phyloP scores from a whole-genome alignment of 2,888 invertebrate species.

The Busseola fusca region DNA sequence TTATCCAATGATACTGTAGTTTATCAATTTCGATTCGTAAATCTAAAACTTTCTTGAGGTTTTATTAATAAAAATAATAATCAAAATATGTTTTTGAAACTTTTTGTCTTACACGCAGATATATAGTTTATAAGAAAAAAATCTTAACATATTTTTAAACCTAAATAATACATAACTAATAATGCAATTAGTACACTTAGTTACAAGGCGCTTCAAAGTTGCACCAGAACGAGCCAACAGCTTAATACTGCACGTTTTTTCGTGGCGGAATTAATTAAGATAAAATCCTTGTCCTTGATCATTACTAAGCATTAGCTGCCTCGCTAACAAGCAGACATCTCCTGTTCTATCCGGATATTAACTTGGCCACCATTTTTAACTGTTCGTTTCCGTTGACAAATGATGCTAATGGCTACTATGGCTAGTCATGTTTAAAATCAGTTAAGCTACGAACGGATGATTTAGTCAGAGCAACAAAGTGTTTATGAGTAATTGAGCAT shows the following conservation, averaged over 20 bases:
- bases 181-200: background rate
- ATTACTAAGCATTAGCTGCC: constrained; percentile 40
- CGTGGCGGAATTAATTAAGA: constrained; percentile 52
- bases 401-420: constrained; percentile 14
- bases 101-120: background rate
- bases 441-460: background rate
- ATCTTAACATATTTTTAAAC: background rate
- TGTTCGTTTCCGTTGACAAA: constrained; percentile 36
- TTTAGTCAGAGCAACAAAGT: background rate
- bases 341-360: constrained; percentile 14
- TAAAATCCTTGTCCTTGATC: constrained; percentile 54
- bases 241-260: constrained; percentile 41
- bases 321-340: constrained; percentile 44
- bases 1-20: background rate
- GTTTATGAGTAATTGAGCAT: background rate
- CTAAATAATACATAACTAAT: background rate
- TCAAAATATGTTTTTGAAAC: background rate
- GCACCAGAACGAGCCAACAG: constrained; percentile 2
- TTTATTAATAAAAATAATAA: background rate
- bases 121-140: background rate
- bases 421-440: constrained; percentile 6
- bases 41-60: background rate
- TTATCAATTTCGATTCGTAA: background rate
- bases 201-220: background rate
- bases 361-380: constrained; percentile 27